Conservation (phyloP, 2,888 invertebrate species). For the Schizotus pectinicornis region DNA sequence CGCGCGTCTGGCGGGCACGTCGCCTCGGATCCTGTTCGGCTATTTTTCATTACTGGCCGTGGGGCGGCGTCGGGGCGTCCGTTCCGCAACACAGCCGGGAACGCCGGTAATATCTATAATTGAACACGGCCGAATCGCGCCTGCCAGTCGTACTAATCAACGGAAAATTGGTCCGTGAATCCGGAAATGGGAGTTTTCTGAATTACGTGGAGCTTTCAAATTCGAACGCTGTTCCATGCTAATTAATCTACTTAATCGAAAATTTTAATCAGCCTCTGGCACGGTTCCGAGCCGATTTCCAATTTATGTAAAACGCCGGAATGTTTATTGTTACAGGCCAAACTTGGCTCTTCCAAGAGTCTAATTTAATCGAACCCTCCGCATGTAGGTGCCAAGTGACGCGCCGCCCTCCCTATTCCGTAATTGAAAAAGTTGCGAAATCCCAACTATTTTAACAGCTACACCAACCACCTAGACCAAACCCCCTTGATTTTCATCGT, state of each 20-base stretch:
- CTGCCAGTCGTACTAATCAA: constrained; percentile 41
- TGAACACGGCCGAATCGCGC: constrained; percentile 34
- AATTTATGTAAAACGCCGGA: constrained; percentile 33
- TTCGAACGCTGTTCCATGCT: constrained; percentile 25
- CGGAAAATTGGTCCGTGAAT: constrained; percentile 43
- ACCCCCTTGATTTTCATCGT: neutral
- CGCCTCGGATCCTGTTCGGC: no score
- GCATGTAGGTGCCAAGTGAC: constrained; percentile 6
- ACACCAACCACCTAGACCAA: neutral
- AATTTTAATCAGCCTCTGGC: constrained; percentile 31
- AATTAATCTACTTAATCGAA: constrained; percentile 38
- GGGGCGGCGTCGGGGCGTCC: no score
- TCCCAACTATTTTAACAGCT: constrained; percentile 16
- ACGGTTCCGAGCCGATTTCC: constrained; percentile 28
- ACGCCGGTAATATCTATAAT: constrained; percentile 35
- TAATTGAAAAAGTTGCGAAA: constrained; percentile 22
- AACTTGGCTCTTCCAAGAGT: no score
- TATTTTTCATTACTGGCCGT: no score
- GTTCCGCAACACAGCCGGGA: no score
- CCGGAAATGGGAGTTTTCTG: constrained; percentile 48
- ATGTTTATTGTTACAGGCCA: constrained; percentile 30
- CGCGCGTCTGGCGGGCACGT: no score
- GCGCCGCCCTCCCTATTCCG: neutral
- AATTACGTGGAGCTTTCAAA: constrained; percentile 45
- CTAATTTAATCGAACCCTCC: no score